Conservation (phyloP, 2,113 vertebrate species). For the Spheniscus mendiculus region DNA sequence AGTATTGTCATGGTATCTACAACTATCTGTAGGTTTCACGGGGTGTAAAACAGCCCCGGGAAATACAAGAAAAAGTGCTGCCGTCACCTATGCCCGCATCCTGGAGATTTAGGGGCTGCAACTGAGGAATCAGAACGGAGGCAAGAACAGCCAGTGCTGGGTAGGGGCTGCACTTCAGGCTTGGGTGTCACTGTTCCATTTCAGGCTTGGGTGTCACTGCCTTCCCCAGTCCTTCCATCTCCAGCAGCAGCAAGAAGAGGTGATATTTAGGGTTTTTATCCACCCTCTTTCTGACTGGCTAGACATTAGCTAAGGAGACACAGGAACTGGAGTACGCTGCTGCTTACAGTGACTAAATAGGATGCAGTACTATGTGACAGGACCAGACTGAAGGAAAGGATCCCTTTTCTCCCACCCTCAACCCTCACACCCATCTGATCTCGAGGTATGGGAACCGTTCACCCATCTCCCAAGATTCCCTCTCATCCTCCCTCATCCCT, state of each 20-base stretch:
- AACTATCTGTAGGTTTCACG: background rate
- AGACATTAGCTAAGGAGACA: background rate
- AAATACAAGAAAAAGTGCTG: background rate
- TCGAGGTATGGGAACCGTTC: background rate
- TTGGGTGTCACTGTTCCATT: background rate
- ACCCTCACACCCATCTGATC: background rate
- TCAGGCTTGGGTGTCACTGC: background rate
- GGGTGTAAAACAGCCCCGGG: background rate
- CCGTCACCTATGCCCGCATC: background rate
- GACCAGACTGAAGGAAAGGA: background rate
- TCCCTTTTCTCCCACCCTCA: background rate
- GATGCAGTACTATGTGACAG: background rate
- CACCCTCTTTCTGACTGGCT: background rate
- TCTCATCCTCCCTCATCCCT: background rate
- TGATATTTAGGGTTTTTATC: background rate
- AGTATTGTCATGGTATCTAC: background rate
- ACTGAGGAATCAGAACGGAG: background rate
- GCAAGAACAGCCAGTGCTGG: background rate
- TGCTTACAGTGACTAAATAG: background rate
- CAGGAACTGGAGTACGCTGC: background rate
- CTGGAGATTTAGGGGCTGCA: background rate
- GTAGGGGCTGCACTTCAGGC: background rate
- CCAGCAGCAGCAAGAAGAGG: background rate
- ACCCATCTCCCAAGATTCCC: background rate
- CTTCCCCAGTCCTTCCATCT: background rate